Evolutionary conservation across 1,140 invertebrate species (phyloP), one percentile per base, ranked within the genome.

Genomic region (Drosophila obscura): DNA sequence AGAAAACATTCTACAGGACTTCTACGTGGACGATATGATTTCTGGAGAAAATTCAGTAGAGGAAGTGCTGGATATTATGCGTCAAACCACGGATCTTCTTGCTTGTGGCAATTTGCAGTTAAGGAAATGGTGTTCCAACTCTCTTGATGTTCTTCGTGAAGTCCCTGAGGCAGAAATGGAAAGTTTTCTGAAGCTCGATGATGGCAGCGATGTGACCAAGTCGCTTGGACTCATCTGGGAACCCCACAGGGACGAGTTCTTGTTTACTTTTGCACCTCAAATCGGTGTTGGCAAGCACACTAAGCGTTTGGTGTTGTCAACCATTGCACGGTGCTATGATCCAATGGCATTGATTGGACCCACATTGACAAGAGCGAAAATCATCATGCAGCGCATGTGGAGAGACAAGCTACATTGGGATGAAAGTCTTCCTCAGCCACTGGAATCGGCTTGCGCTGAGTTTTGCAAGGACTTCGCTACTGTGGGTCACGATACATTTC

Each of bases 111-210:
- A 19, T 19, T 19, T 19, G 1, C 19, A 19, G 19, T 19, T 19
- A 19, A 19, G 19, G 19, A 19, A 19, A 19, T 19, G 19, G 19
- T 19, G 19, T 19, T 19, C 19, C 92, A 93, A 72, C 22, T 24
- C 3, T 24, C 2, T 4, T 24, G 22, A 24, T 24, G 22, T 24
- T 4, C 22, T 24, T 24, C 22, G 22, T 24, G 3, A 24, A 24
- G 22, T 24, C 22, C 22, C 22, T 4, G 22, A 3, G 22, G 22
- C 90, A 93, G 55, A 58, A n/a, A 44, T 5, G 6, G 56, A 52
- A 41, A 22, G 16, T 24, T 11, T 31, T 24, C 41, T 19, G 19
- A 1, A 19, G 19, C 1, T 19, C 19, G 19, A 19, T 19, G 19
- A 19, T 19, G 19, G 19, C 19, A 19, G 19, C 19, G 1, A 19